Base-by-base conservation (phyloP, 1,140 invertebrate genomes). In the Caligus rogercresseyi region DNA sequence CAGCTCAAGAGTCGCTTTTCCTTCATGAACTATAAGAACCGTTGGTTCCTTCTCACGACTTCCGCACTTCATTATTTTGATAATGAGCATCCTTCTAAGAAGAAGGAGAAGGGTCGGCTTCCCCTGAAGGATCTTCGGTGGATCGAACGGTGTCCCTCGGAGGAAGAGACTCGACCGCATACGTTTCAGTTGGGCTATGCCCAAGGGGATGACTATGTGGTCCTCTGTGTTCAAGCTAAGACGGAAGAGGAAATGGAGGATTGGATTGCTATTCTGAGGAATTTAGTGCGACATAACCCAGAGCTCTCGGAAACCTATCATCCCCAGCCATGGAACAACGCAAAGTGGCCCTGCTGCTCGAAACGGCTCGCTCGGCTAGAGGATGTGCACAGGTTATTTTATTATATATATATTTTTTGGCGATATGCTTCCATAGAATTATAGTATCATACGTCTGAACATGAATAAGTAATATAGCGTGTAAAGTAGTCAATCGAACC, bases 1-100 rank as follows among this genome's bases (percentile, higher is more conserved):
- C 85, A 87, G 71, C 88, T 87, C 72, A 87, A 87, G 72, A 87
- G 87, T 71, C 77, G 83, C 54, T 87, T 87, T 70, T 85, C 84
- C 21, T 80, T 83, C 3, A 80, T 87, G 24, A 88, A 88, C 71
- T 89, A 84, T 71, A 87, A 86, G 71, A 82, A 83, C 72, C 78
- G 87, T 21, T 88, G 83, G 84, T 85, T 89, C 72, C 80, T 85
- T 54, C 73, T 89, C 25, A 87, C 84, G 1, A 79, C 76, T 67
- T 79, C 78, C 59, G 76, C 78, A 61, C 78, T 89, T 18, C 79
- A 82, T 59, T 89, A 89, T 72, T 88, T 85, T 72, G 86, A 89
- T 71, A 78, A 80, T 58, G 79, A 84, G 73, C 78, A 63, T 25
- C 20, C 51, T 11, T 1, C 19, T 7, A 63, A 55, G 61, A 63